Evolutionary conservation across 2,113 vertebrate species (phyloP).

Genomic region (Rhineura floridana): DNA sequence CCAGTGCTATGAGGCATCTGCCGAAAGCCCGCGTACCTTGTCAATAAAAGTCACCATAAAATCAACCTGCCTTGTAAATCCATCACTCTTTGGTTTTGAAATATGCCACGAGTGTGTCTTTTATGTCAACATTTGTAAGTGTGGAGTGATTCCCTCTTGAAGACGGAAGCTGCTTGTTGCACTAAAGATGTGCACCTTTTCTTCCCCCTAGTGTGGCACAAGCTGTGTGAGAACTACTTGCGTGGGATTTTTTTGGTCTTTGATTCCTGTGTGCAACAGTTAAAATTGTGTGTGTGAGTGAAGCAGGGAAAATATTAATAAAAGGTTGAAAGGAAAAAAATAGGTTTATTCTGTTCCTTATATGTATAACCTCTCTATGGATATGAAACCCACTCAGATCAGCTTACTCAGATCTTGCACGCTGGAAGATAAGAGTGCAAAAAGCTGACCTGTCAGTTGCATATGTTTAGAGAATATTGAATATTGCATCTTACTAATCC

Average conservation of each 20-base stretch:
- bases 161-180: constrained; percentile 63
- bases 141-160: constrained; percentile 63
- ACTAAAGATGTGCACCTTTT: constrained; percentile 22
- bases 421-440: constrained; percentile 23
- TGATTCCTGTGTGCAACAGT: constrained; percentile 9
- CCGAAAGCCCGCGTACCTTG: constrained; percentile 80
- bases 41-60: constrained; percentile 85
- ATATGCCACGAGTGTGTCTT: constrained; percentile 77
- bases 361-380: constrained; percentile 54
- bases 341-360: constrained; percentile 21
- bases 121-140: constrained; percentile 69
- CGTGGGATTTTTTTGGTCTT: constrained; percentile 40
- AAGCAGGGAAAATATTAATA: constrained; percentile 11
- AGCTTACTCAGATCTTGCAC: constrained; percentile 35
- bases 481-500: constrained; percentile 44
- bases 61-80: constrained; percentile 86
- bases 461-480: constrained; percentile 49
- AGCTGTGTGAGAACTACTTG: constrained; percentile 9
- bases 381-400: constrained; percentile 60
- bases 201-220: constrained; percentile 24
- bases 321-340: background rate
- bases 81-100: constrained; percentile 80
- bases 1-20: constrained; percentile 79
- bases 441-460: constrained; percentile 24
- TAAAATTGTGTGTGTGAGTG: rapidly evolving